Percentiles rank a stretch among this genome's conserved stretches.
phyloP scores from a whole-genome alignment of 1,140 invertebrate species.

The Marisa cornuarietis region DNA sequence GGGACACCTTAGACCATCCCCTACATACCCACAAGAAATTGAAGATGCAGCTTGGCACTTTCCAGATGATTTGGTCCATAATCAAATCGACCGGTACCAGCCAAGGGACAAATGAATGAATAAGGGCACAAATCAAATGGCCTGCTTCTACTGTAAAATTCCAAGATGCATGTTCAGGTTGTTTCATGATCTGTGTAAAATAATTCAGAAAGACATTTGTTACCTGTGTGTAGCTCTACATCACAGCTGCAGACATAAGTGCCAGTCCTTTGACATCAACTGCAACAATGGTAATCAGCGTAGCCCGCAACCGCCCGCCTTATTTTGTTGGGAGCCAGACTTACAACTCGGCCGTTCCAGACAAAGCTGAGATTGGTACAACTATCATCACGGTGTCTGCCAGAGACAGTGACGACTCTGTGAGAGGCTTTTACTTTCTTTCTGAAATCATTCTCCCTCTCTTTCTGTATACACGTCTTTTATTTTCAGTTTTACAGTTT shows the following conservation, averaged over 20 bases:
- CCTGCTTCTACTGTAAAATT: background rate
- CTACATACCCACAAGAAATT: too few relatives aligned
- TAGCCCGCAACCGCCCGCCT: constrained; percentile 43
- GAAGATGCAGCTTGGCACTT: too few relatives aligned
- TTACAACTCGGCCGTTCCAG: constrained; percentile 7
- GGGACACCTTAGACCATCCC: too few relatives aligned
- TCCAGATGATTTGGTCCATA: too few relatives aligned
- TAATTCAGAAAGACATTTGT: background rate
- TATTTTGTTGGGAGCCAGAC: constrained; percentile 3
- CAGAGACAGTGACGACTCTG: constrained; percentile 25
- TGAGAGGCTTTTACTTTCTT: background rate
- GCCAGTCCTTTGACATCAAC: constrained; percentile 27
- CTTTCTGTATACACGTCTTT: too few relatives aligned
- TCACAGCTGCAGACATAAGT: constrained; percentile 43
- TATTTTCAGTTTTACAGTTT: too few relatives aligned
- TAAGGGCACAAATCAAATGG: background rate
- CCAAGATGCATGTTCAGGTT: background rate
- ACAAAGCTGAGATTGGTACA: constrained; percentile 26
- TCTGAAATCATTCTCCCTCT: too few relatives aligned
- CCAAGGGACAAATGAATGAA: background rate
- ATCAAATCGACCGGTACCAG: background rate
- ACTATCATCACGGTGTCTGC: constrained; percentile 33
- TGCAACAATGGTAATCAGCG: constrained; percentile 40
- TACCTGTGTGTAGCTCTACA: constrained; percentile 38
- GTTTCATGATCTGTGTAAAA: background rate